These are phyloP conservation scores for Tympanoctomys barrerae DNA, from an alignment of 2,797 vertebrate genomes.

Conservation along the genomic window DNA sequence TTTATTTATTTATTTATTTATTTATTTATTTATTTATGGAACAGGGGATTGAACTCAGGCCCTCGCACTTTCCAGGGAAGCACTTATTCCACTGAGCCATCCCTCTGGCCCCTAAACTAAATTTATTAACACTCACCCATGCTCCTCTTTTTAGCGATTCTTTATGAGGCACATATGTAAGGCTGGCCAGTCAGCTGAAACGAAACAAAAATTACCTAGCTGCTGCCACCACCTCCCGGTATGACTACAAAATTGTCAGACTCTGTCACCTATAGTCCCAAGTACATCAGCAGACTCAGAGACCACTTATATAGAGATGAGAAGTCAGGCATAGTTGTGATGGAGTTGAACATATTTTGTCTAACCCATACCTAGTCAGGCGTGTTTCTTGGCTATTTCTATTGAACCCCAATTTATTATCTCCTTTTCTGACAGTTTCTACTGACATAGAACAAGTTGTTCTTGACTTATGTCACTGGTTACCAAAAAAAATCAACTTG, in stretches of 20 bases:
- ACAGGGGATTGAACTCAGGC: too few species aligned
- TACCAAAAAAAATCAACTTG: conserved; percentile 32
- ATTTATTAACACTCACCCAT: not conserved
- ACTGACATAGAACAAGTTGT: not conserved
- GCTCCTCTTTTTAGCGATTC: conserved; percentile 13
- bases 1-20: too few species aligned
- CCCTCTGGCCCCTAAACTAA: too few species aligned
- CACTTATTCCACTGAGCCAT: too few species aligned
- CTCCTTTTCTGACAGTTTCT: conserved; percentile 53
- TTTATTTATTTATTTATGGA: too few species aligned
- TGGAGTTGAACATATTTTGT: not conserved
- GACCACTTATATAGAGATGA: not conserved
- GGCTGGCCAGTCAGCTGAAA: conserved; percentile 2
- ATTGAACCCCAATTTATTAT: not conserved
- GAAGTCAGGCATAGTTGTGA: not conserved
- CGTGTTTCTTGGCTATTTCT: conserved; percentile 20
- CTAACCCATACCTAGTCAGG: not conserved
- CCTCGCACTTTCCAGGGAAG: too few species aligned
- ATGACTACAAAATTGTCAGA: not conserved
- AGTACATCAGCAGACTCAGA: conserved; percentile 2
- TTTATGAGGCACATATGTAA: conserved; percentile 1
- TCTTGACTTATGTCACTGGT: conserved; percentile 17
- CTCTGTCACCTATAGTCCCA: not conserved
- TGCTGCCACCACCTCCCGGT: not conserved
- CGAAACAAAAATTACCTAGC: not conserved